Conservation (phyloP, 2,888 invertebrate genomes). For the Melinopterus prodromus region DNA sequence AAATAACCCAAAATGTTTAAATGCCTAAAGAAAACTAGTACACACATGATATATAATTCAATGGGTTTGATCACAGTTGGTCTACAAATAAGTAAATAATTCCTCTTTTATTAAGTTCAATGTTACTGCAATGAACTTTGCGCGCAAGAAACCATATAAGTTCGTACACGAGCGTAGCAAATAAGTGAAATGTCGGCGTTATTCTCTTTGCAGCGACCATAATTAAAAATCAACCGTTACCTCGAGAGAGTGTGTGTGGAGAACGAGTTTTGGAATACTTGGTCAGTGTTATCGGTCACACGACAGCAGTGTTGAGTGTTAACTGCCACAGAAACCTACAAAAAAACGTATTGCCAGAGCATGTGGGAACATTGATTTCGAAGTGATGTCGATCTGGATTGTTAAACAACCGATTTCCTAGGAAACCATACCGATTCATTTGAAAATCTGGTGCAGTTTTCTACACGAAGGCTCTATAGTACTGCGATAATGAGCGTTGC, state of each 20-base stretch:
- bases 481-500: background rate
- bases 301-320: background rate
- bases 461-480: background rate
- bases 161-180: background rate
- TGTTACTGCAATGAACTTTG: background rate
- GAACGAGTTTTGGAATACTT: background rate
- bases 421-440: background rate
- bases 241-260: background rate
- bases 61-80: too few species aligned
- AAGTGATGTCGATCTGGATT: background rate
- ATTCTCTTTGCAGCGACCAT: background rate
- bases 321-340: background rate
- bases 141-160: background rate
- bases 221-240: background rate
- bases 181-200: background rate
- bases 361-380: background rate
- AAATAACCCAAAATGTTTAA: too few species aligned
- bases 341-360: background rate
- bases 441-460: background rate
- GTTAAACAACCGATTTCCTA: background rate
- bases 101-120: background rate
- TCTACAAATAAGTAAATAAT: background rate
- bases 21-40: too few species aligned
- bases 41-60: too few species aligned
- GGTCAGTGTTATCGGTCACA: background rate